A percentile compares a stretch with the other conserved stretches of the same genome.
Evolutionary conservation across 2,797 vertebrate species (phyloP).

Genomic region (Bovichtus variegatus): DNA sequence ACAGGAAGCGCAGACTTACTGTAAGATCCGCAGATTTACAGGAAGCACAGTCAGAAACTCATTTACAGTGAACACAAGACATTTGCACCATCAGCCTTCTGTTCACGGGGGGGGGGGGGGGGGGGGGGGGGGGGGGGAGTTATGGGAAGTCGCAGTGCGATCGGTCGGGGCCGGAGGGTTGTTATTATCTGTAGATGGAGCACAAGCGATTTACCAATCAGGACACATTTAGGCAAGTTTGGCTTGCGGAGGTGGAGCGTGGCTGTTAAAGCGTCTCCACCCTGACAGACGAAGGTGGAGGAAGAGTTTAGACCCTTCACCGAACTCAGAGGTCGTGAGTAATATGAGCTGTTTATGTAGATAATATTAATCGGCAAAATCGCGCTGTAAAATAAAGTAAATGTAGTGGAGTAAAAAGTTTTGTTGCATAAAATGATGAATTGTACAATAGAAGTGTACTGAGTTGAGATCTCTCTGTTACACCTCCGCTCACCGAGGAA

Average conservation of each 20-base stretch:
- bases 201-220: conserved; percentile 27
- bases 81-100: neutral
- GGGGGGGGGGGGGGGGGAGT: neutral
- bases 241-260: neutral
- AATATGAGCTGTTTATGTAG: too few relatives aligned
- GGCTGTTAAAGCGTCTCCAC: too few relatives aligned
- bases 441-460: too few relatives aligned
- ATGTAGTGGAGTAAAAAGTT: too few relatives aligned
- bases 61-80: neutral
- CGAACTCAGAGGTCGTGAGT: too few relatives aligned
- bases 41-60: neutral
- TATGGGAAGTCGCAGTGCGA: conserved; percentile 14
- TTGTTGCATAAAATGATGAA: too few relatives aligned
- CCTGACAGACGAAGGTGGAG: too few relatives aligned
- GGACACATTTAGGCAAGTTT: conserved; percentile 15
- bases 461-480: too few relatives aligned
- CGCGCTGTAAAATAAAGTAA: neutral
- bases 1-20: neutral
- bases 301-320: too few relatives aligned
- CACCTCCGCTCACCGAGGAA: too few relatives aligned
- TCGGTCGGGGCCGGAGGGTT: conserved; percentile 1
- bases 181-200: conserved; percentile 35
- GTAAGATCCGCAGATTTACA: neutral
- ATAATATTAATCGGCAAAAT: neutral
- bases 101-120: neutral